Conservation (phyloP, 2,797 vertebrate species). For the Percopsis omiscomaycus region DNA sequence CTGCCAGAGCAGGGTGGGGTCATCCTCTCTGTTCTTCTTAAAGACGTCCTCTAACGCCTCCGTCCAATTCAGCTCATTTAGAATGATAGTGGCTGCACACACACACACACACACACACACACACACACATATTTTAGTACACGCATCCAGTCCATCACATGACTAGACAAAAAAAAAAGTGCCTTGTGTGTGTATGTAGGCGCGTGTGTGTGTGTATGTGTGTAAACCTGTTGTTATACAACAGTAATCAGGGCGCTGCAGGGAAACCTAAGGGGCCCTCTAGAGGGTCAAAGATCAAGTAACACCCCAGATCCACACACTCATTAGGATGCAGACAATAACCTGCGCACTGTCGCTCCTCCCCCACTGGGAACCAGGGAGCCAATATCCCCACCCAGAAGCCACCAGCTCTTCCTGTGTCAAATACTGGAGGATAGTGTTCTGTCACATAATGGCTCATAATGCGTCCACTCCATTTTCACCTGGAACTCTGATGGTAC, state of each 20-base stretch:
- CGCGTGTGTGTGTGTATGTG: background rate
- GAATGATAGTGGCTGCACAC: constrained; percentile 86
- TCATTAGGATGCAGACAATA: constrained; percentile 46
- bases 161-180: background rate
- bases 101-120: constrained; percentile 15
- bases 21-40: constrained; percentile 90
- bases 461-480: constrained; percentile 14
- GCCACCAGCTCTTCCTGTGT: background rate
- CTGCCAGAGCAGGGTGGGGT: constrained; percentile 93
- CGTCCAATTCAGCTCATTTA: constrained; percentile 97
- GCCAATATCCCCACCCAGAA: constrained; percentile 34
- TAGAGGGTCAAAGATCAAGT: constrained; percentile 14
- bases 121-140: constrained; percentile 1
- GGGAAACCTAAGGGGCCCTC: background rate
- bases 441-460: constrained; percentile 8
- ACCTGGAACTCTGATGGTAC: constrained; percentile 12
- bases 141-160: background rate
- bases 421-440: constrained; percentile 12
- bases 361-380: constrained; percentile 14
- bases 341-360: constrained; percentile 18
- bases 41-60: constrained; percentile 90
- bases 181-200: background rate
- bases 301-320: constrained; percentile 34
- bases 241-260: background rate
- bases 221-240: background rate